These are phyloP conservation scores for Montipora cactus DNA, from an alignment of 64 coral and sea anemone genomes.

Conservation along the genomic window DNA sequence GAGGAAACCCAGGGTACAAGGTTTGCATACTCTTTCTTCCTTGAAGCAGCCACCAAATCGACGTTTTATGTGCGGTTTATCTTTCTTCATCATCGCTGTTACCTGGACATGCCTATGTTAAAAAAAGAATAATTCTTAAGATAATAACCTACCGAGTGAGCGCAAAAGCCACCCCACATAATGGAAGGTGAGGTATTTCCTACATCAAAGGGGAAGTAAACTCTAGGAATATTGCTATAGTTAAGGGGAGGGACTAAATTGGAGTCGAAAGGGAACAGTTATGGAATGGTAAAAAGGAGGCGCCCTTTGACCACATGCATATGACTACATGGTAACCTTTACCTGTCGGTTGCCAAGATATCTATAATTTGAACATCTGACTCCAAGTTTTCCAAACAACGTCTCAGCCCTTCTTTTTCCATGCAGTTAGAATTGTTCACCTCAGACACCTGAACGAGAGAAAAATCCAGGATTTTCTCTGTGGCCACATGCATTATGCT, in stretches of 20 bases:
- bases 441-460: background rate
- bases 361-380: background rate
- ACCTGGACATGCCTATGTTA: background rate
- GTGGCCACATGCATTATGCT: background rate
- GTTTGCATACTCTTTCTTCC: conserved; percentile 15
- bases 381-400: background rate
- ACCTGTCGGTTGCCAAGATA: conserved; percentile 30
- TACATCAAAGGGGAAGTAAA: background rate
- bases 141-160: background rate
- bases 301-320: background rate
- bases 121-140: background rate
- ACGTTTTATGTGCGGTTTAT: background rate
- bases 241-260: background rate
- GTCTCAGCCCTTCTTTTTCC: conserved; percentile 15
- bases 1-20: conserved; percentile 53
- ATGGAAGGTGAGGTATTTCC: background rate
- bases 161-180: background rate
- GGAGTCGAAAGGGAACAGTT: background rate
- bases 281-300: background rate
- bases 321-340: background rate
- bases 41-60: conserved; percentile 14
- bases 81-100: conserved; percentile 7
- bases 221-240: background rate
- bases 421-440: conserved; percentile 15
- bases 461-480: background rate